Evolutionary conservation across 2,797 vertebrate species (phyloP).

Genomic region (Acanthurus leucopareius): DNA sequence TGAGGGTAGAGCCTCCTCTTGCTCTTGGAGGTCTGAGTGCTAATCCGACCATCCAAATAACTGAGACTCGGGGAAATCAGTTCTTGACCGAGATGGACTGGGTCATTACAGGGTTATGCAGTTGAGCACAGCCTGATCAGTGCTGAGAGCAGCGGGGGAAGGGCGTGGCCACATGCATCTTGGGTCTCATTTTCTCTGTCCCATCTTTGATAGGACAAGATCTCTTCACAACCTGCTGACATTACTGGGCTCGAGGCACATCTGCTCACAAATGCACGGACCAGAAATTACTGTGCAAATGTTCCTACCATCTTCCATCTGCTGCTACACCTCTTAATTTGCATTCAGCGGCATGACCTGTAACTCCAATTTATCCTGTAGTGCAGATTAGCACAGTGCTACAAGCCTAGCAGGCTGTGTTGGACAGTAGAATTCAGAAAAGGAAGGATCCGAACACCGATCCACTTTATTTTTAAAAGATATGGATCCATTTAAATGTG

Average conservation of each 20-base stretch:
- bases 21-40: slow-evolving; percentile 49
- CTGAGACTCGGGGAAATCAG: slow-evolving; percentile 48
- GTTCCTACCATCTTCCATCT: slow-evolving; percentile 34
- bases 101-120: slow-evolving; percentile 39
- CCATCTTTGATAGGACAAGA: slow-evolving; percentile 3
- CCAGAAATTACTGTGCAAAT: slow-evolving; percentile 32
- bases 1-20: slow-evolving; percentile 44
- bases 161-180: background rate
- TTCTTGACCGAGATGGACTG: slow-evolving; percentile 40
- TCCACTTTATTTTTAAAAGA: too few species aligned
- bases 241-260: slow-evolving; percentile 1
- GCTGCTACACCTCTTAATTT: slow-evolving; percentile 34
- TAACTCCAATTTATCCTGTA: slow-evolving; percentile 21
- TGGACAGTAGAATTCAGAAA: background rate
- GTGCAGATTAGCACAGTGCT: slow-evolving; percentile 28
- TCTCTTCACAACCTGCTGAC: slow-evolving; percentile 21
- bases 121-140: slow-evolving; percentile 29
- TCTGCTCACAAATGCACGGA: slow-evolving; percentile 27
- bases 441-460: too few species aligned
- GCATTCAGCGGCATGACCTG: slow-evolving; percentile 30
- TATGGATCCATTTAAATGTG: background rate
- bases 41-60: slow-evolving; percentile 64
- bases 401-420: background rate
- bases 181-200: slow-evolving; percentile 18
- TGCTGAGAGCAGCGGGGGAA: slow-evolving; percentile 11